A percentile compares a stretch with the other conserved stretches of the same genome.
phyloP scores from a whole-genome alignment of 2,113 vertebrate genomes.

The Microcebus lehilahytsara region DNA sequence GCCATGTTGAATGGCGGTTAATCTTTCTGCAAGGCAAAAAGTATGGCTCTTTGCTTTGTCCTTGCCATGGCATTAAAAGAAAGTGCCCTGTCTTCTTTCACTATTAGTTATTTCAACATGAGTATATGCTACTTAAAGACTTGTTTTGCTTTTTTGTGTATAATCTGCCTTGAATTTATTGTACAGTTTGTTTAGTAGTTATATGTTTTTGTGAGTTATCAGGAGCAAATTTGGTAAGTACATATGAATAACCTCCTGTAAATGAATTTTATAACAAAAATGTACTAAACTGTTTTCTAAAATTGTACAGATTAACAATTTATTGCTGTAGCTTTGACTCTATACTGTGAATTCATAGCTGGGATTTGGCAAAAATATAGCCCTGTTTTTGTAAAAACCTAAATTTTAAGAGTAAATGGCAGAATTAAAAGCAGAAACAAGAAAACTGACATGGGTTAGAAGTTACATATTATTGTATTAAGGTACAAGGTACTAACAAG shows the following conservation, averaged over 20 bases:
- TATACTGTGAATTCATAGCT: constrained; percentile 5
- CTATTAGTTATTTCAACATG: neutral
- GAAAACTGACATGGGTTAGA: neutral
- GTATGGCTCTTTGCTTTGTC: neutral
- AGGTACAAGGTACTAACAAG: too few relatives aligned
- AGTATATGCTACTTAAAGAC: neutral
- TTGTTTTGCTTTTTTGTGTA: neutral
- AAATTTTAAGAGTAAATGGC: constrained; percentile 18
- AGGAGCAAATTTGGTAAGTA: constrained; percentile 48
- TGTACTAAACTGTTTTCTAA: constrained; percentile 70
- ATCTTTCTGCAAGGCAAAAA: too few relatives aligned
- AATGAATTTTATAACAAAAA: constrained; percentile 62
- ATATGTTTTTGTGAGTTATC: constrained; percentile 7
- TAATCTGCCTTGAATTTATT: neutral
- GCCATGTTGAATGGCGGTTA: neutral
- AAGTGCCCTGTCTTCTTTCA: neutral
- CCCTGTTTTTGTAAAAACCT: constrained; percentile 41
- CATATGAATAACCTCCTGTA: constrained; percentile 63
- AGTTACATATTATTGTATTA: neutral
- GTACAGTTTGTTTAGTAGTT: constrained; percentile 9
- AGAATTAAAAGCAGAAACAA: constrained; percentile 46
- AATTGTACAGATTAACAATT: neutral
- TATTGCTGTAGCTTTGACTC: constrained; percentile 28
- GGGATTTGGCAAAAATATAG: neutral
- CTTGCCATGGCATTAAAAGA: neutral